phyloP scores from a whole-genome alignment of 1,140 invertebrate species.

The Drosophila cardini region DNA sequence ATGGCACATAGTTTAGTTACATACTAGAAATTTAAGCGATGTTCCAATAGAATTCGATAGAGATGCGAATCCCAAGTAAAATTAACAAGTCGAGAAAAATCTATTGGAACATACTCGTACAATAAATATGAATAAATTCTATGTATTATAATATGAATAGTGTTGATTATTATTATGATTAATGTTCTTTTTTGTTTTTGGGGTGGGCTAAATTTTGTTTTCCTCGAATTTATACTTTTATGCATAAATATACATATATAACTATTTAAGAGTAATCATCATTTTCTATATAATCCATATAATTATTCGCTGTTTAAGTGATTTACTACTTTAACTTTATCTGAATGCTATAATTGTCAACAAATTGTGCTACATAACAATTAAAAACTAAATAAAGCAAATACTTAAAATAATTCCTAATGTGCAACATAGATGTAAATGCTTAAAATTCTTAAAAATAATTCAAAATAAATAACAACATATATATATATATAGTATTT shows the following conservation, averaged over 20 bases:
- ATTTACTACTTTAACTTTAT: constrained; percentile 48
- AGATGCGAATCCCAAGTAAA: constrained; percentile 7
- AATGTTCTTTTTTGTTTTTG: too few relatives aligned
- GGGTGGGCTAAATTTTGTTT: constrained; percentile 64
- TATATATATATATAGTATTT: constrained; percentile 58
- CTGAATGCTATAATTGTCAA: constrained; percentile 43
- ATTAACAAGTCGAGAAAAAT: constrained; percentile 6
- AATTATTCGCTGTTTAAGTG: constrained; percentile 81
- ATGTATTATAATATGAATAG: constrained; percentile 31
- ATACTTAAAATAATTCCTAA: constrained; percentile 56
- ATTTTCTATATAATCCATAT: constrained; percentile 37
- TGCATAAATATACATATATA: constrained; percentile 24
- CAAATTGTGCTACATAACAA: constrained; percentile 70
- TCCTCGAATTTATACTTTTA: constrained; percentile 31
- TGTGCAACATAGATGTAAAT: constrained; percentile 70
- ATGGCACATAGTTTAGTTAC: constrained; percentile 52
- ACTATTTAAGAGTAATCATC: constrained; percentile 15
- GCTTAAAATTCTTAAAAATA: constrained; percentile 62
- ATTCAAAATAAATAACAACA: constrained; percentile 75
- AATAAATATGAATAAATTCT: constrained; percentile 40
- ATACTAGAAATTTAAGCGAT: constrained; percentile 5
- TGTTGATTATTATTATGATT: constrained; percentile 30
- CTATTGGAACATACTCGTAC: constrained; percentile 26
- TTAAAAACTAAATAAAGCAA: constrained; percentile 64
- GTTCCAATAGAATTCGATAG: constrained; percentile 24